Base-by-base conservation (phyloP, 2,113 vertebrate genomes). In the Phyllopteryx taeniolatus region DNA sequence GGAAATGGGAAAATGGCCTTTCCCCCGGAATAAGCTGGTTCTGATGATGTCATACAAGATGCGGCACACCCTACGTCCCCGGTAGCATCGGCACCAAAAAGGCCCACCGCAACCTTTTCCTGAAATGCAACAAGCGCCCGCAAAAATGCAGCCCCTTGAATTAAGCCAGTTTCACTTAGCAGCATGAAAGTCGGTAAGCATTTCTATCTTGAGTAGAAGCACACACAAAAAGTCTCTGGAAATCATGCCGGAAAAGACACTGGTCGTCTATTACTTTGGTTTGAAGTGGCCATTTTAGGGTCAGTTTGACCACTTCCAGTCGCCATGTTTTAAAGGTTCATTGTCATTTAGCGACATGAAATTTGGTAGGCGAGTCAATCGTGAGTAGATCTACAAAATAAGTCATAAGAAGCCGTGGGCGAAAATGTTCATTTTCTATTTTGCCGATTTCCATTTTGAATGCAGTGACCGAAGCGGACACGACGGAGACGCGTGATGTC, bases 111-210 rank as follows among this genome's bases (percentile, higher is more conserved):
- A n/a, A 54, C 53, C 2, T 9, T 19, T 8, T 54, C 19, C 9
- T 7, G 20, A n/a, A n/a, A 54, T 5, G 15, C 20, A 8, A 54
- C 49, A 53, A 53, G 49, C 17, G 5, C 17, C 53, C 15, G 2
- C 8, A 2, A 8, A 54, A 20, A 54, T 51, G 15, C 4, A 17
- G 47, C 10, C 47, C 5, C 47, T 17, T 4, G 8, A 54, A 39
- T 39, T 3, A 39, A 54, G 2, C 2, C 20, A n/a, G 1, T n/a
- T 51, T 70, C 71, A 75, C 79, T 82, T 73, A 10, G 3, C 19
- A n/a, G 53, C 19, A n/a, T 54, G 10, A 22, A 13, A 31, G 13
- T 57, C 27, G n/a, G 56, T 57, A 27, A 2, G n/a, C 56, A 27
- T 57, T 10, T 27, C 22, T 27, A 27, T 57, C 56, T 27, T 1